Evolutionary conservation across 2,888 invertebrate genomes (phyloP).

Genomic region (Leucophenga montana): DNA sequence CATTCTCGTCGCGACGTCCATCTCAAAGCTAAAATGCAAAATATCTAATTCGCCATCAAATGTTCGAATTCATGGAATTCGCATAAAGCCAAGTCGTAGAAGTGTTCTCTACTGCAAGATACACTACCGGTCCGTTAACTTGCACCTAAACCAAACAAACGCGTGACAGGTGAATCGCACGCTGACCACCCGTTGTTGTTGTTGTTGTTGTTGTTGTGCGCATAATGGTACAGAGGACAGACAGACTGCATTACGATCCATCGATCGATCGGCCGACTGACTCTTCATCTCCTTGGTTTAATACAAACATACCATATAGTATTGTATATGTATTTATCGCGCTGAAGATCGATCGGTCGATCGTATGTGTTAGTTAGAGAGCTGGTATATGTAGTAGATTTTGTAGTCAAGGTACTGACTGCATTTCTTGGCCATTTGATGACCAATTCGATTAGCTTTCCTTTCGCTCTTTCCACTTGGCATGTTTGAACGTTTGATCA

Average conservation of each 20-base stretch:
- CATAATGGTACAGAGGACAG: not conserved
- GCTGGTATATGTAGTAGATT: not conserved
- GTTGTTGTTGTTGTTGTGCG: not conserved
- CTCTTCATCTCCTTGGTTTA: not conserved
- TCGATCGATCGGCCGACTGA: constrained; percentile 4
- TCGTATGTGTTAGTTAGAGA: constrained; percentile 22
- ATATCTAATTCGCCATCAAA: constrained; percentile 64
- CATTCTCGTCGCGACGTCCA: constrained; percentile 43
- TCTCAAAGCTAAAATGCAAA: constrained; percentile 59
- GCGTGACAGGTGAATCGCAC: constrained; percentile 65
- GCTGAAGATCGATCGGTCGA: constrained; percentile 64
- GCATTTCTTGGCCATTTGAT: constrained; percentile 62
- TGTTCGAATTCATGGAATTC: constrained; percentile 68
- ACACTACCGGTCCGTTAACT: constrained; percentile 29
- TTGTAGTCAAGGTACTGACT: constrained; percentile 32
- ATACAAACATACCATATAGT: not conserved
- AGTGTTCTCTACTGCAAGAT: constrained; percentile 36
- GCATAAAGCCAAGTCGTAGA: constrained; percentile 43
- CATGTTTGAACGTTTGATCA: not conserved
- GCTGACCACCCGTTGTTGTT: constrained; percentile 25
- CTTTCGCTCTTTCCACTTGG: constrained; percentile 23
- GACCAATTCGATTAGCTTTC: constrained; percentile 67
- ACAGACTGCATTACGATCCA: not conserved
- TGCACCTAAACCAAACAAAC: constrained; percentile 59
- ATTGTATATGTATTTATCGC: constrained; percentile 34